These are phyloP conservation scores for Aythya baeri DNA, from an alignment of 2,113 vertebrate species.

Conservation along the genomic window DNA sequence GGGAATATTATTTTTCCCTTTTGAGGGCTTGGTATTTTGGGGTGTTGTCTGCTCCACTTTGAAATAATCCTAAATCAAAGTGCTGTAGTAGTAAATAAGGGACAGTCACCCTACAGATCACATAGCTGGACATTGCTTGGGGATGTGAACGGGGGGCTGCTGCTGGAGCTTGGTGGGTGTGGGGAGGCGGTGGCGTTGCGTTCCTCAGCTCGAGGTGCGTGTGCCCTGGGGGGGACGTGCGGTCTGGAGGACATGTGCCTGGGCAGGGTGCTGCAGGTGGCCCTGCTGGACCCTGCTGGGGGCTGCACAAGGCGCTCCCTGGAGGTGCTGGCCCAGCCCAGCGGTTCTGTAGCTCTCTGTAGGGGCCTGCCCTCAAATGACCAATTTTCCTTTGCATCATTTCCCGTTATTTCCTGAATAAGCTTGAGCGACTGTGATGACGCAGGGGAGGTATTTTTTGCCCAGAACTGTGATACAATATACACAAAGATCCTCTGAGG, in stretches of 20 bases:
- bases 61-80: neutral
- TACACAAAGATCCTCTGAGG: neutral
- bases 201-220: too few relatives aligned
- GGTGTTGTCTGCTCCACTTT: neutral
- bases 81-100: neutral
- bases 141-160: too few relatives aligned
- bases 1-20: neutral
- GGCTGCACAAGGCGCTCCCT: neutral
- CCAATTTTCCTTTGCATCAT: neutral
- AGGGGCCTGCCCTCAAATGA: neutral
- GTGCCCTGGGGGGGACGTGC: neutral
- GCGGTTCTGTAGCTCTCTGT: neutral
- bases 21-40: neutral
- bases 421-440: neutral
- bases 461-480: neutral
- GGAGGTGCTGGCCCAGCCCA: neutral
- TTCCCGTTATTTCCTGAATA: neutral
- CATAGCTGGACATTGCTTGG: too few relatives aligned
- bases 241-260: accelerated
- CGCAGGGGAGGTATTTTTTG: neutral
- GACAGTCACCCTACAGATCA: neutral
- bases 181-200: too few relatives aligned
- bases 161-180: too few relatives aligned
- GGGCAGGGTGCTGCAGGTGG: too few relatives aligned
- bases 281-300: too few relatives aligned